phyloP scores from a whole-genome alignment of 2,797 vertebrate genomes.

The Tolypeutes matacus region DNA sequence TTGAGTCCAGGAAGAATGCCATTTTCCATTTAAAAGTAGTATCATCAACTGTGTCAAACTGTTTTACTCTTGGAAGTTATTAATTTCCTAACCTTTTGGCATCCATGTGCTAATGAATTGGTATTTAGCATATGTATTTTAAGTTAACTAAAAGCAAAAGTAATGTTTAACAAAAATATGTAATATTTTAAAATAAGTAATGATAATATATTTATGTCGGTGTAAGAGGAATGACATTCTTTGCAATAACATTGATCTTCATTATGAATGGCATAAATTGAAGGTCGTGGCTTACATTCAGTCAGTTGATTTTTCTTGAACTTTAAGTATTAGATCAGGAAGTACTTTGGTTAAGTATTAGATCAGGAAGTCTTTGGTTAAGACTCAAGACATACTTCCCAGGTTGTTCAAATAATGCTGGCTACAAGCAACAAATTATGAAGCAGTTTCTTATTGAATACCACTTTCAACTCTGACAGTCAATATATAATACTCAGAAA shows the following conservation, averaged over 20 bases:
- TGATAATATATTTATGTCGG: neutral
- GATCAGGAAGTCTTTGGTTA: neutral
- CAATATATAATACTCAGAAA: neutral
- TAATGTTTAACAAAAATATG: slow-evolving; percentile 12
- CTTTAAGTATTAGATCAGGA: neutral
- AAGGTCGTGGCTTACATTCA: neutral
- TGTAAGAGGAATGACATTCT: neutral
- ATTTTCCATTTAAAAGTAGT: neutral
- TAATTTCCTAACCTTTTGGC: neutral
- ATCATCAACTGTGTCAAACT: neutral
- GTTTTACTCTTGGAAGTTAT: slow-evolving; percentile 22
- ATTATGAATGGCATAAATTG: neutral
- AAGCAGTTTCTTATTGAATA: neutral
- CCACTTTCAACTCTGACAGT: neutral
- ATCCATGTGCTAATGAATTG: slow-evolving; percentile 30
- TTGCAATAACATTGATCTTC: neutral
- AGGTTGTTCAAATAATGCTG: neutral
- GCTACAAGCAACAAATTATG: neutral
- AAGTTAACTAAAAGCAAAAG: neutral
- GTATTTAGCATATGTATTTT: slow-evolving; percentile 9
- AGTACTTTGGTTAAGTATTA: slow-evolving; percentile 8
- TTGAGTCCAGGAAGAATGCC: neutral
- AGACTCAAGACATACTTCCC: neutral
- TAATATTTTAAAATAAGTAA: neutral
- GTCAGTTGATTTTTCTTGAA: neutral